phyloP scores from a whole-genome alignment of 2,113 vertebrate species.

The Sapayoa aenigma region DNA sequence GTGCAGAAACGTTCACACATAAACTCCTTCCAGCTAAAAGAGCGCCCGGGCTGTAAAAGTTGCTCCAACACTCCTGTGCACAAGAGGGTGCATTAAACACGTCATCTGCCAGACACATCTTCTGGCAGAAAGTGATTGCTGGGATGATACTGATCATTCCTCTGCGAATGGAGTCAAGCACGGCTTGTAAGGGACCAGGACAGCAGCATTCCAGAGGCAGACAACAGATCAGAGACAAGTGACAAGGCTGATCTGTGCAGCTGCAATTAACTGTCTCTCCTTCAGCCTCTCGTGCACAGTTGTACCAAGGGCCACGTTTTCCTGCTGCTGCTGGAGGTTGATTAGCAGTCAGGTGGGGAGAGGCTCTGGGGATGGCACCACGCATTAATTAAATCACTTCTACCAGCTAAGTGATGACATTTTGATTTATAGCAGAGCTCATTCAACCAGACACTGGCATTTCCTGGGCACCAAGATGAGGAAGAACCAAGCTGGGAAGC shows the following conservation, averaged over 20 bases:
- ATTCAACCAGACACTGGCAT: slow-evolving; percentile 71
- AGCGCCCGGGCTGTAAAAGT: background rate
- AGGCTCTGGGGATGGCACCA: slow-evolving; percentile 65
- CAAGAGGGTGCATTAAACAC: background rate
- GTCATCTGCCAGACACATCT: slow-evolving; percentile 18
- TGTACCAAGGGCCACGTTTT: slow-evolving; percentile 30
- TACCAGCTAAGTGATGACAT: slow-evolving; percentile 77
- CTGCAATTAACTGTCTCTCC: slow-evolving; percentile 61
- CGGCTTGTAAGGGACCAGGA: slow-evolving; percentile 20
- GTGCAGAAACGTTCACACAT: background rate
- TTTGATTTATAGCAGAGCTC: slow-evolving; percentile 78
- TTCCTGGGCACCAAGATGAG: slow-evolving; percentile 63
- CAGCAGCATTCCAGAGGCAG: background rate
- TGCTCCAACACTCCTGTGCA: background rate
- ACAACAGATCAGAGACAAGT: slow-evolving; percentile 45
- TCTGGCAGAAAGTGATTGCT: slow-evolving; percentile 49
- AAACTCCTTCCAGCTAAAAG: background rate
- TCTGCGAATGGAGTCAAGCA: slow-evolving; percentile 36
- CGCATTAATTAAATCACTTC: slow-evolving; percentile 80
- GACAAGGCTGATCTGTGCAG: slow-evolving; percentile 55
- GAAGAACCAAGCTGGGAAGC: slow-evolving; percentile 49
- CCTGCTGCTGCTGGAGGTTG: slow-evolving; percentile 73
- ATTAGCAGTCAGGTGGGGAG: slow-evolving; percentile 79
- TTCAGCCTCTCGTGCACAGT: slow-evolving; percentile 22
- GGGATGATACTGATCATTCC: slow-evolving; percentile 60